phyloP scores from a whole-genome alignment of 2,113 vertebrate genomes.

The Mustelus asterias region DNA sequence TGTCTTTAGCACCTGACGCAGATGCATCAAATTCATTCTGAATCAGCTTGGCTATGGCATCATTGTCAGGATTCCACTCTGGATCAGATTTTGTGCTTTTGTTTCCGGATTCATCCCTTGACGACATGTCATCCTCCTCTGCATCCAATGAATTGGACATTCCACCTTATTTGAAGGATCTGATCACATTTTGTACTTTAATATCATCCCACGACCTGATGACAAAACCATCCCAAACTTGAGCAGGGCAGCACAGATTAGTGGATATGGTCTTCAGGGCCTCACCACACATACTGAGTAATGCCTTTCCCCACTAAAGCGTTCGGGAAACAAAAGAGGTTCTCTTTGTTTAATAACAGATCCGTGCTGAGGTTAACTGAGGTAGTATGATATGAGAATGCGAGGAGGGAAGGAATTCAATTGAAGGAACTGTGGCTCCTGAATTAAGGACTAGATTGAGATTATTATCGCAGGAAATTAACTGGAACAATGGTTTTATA shows the following conservation, averaged over 20 bases:
- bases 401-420: conserved; percentile 64
- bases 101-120: too few relatives aligned
- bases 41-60: too few relatives aligned
- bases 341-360: neutral
- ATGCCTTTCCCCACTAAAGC: neutral
- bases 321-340: neutral
- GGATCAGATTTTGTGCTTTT: too few relatives aligned
- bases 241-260: neutral
- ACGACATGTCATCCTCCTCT: too few relatives aligned
- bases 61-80: too few relatives aligned
- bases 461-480: conserved; percentile 67
- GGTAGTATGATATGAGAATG: conserved; percentile 51
- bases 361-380: neutral
- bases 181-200: too few relatives aligned
- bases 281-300: neutral
- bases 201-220: too few relatives aligned
- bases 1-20: too few relatives aligned
- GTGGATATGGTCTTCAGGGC: neutral
- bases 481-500: conserved; percentile 66
- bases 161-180: too few relatives aligned
- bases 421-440: conserved; percentile 58
- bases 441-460: conserved; percentile 54
- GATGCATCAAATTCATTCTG: too few relatives aligned
- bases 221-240: too few relatives aligned
- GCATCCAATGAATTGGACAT: too few relatives aligned